Conservation (phyloP, 35 echinoderm and acorn worm species). For the Ophioderma brevispina region DNA sequence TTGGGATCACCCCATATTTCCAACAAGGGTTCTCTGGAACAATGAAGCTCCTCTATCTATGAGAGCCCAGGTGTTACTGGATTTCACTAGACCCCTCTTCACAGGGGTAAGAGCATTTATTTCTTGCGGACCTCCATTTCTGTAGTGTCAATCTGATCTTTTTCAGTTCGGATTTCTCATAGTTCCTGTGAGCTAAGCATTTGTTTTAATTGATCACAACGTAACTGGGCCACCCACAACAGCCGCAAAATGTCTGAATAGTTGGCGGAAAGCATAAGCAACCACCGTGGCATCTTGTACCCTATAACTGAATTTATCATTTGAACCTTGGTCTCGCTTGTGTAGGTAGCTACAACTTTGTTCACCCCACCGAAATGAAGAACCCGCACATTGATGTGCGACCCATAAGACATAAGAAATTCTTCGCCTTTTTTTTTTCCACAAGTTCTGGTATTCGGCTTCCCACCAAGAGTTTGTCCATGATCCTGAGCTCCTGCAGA, state of each 20-base stretch:
- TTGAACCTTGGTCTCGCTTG: constrained; percentile 12
- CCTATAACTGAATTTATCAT: background rate
- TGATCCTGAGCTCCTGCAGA: constrained; percentile 1
- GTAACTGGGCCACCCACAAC: background rate
- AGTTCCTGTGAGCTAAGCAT: constrained; percentile 5
- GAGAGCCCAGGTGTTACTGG: constrained; percentile 18
- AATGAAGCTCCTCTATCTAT: constrained; percentile 28
- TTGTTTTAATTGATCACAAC: background rate
- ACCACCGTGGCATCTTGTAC: background rate
- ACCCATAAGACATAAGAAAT: constrained; percentile 14
- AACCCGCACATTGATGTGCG: constrained; percentile 2
- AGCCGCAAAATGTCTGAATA: background rate
- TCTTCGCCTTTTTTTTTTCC: background rate
- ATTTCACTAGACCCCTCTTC: constrained; percentile 26
- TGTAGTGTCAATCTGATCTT: constrained; percentile 14
- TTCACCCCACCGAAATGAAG: constrained; percentile 30
- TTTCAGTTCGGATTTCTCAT: constrained; percentile 9
- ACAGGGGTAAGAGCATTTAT: background rate
- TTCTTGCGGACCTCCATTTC: constrained; percentile 33
- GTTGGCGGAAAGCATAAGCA: background rate
- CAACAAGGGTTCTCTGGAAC: too few relatives aligned
- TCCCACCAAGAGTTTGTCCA: constrained; percentile 19
- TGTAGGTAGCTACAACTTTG: constrained; percentile 44
- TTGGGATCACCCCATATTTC: too few relatives aligned
- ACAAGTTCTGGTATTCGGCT: background rate